Evolutionary conservation across 2,113 vertebrate genomes (phyloP).

Genomic region (Pantherophis guttatus): DNA sequence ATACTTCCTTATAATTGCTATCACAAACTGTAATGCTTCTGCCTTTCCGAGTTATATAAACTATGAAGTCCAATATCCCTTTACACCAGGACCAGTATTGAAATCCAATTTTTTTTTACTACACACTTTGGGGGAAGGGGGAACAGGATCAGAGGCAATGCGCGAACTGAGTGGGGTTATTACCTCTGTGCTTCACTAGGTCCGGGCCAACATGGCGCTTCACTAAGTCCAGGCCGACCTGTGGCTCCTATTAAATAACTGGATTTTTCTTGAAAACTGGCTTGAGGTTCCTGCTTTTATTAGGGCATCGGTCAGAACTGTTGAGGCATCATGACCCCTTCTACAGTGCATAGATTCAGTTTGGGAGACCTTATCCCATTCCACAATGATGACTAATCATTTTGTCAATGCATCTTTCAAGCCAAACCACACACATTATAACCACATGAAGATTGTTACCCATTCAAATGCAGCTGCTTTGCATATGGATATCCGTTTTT

Average conservation of each 20-base stretch:
- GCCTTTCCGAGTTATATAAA: background rate
- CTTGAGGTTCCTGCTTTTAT: too few relatives aligned
- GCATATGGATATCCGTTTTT: background rate
- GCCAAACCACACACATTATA: background rate
- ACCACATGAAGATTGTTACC: background rate
- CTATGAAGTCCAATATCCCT: background rate
- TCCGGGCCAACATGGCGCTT: too few relatives aligned
- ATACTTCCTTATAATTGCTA: background rate
- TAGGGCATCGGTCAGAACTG: background rate
- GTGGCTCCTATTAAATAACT: too few relatives aligned
- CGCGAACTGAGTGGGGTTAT: too few relatives aligned
- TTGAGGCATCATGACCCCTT: background rate
- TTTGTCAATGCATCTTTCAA: background rate
- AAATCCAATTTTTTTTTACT: too few relatives aligned
- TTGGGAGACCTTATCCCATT: background rate
- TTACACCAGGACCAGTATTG: background rate
- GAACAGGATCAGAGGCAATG: too few relatives aligned
- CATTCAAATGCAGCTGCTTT: background rate
- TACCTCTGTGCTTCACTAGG: too few relatives aligned
- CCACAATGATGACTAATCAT: background rate
- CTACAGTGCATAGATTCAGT: background rate
- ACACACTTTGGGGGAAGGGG: too few relatives aligned
- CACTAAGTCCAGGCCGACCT: too few relatives aligned
- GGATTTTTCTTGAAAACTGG: too few relatives aligned
- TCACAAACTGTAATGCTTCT: background rate